Evolutionary conservation across 1,140 invertebrate genomes (phyloP).

Genomic region (Chironomus striatipennis): DNA sequence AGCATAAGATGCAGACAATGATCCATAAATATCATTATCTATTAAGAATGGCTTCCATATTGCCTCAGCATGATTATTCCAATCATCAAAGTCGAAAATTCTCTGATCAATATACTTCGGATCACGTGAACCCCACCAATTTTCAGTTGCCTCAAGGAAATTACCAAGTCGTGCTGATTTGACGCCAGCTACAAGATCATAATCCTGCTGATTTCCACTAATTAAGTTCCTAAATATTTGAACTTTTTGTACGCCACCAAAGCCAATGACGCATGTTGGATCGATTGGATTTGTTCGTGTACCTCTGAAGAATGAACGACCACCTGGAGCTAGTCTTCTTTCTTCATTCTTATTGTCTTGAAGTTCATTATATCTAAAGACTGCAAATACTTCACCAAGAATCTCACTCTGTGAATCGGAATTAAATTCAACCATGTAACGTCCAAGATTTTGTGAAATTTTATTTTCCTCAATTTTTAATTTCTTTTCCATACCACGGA

Average conservation of each 20-base stretch:
- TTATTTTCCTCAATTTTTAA: slow-evolving; percentile 69
- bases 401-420: slow-evolving; percentile 91
- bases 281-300: slow-evolving; percentile 43
- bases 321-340: slow-evolving; percentile 27
- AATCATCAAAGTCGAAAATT: slow-evolving; percentile 99
- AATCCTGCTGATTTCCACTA: slow-evolving; percentile 77
- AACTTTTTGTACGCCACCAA: slow-evolving; percentile 92
- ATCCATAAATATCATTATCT: slow-evolving; percentile 63
- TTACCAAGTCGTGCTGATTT: slow-evolving; percentile 81
- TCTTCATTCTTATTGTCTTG: slow-evolving; percentile 55
- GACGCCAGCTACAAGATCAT: slow-evolving; percentile 88
- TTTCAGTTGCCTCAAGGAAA: slow-evolving; percentile 78
- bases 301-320: slow-evolving; percentile 32
- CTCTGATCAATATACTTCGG: slow-evolving; percentile 62
- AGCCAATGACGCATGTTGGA: slow-evolving; percentile 77
- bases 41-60: slow-evolving; percentile 80
- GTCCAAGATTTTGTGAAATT: slow-evolving; percentile 73
- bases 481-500: slow-evolving; percentile 96
- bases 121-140: slow-evolving; percentile 89
- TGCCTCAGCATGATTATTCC: slow-evolving; percentile 95
- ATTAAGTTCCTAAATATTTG: slow-evolving; percentile 86
- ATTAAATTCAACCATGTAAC: slow-evolving; percentile 81
- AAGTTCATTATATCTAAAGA: slow-evolving; percentile 72
- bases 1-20: slow-evolving; percentile 61
- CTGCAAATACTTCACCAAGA: slow-evolving; percentile 68